These are phyloP conservation scores for Hucho hucho DNA, from an alignment of 2,113 vertebrate species.

Conservation along the genomic window DNA sequence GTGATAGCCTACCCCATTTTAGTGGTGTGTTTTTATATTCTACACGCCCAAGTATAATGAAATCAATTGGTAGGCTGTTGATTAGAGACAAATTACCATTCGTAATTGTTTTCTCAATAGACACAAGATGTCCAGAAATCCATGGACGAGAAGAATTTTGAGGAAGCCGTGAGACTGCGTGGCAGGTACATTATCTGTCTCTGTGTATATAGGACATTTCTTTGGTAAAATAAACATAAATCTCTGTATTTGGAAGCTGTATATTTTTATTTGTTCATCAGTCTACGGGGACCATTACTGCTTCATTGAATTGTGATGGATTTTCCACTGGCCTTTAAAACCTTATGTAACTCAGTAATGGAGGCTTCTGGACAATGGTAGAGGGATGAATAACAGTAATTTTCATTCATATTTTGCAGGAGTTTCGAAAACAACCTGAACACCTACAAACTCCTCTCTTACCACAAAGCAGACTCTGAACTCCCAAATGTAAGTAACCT, in stretches of 20 bases:
- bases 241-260: not conserved
- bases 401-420: slow-evolving; percentile 62
- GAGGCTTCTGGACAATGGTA: not conserved
- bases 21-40: too few species aligned
- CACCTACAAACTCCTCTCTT: slow-evolving; percentile 89
- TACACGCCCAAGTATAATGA: too few species aligned
- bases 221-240: too few species aligned
- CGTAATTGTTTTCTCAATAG: slow-evolving; percentile 56
- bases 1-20: too few species aligned
- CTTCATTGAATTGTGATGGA: not conserved
- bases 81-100: not conserved
- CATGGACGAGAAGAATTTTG: slow-evolving; percentile 91
- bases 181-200: slow-evolving; percentile 77
- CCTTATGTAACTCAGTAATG: not conserved
- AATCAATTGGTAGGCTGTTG: too few species aligned
- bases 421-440: slow-evolving; percentile 91
- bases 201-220: not conserved
- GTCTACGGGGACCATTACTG: too few species aligned
- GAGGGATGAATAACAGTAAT: not conserved
- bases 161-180: slow-evolving; percentile 88
- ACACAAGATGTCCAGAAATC: slow-evolving; percentile 96
- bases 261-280: too few species aligned
- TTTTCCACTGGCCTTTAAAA: not conserved
- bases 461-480: slow-evolving; percentile 79
- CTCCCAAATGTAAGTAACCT: slow-evolving; percentile 68